Conservation (phyloP, 2,113 vertebrate species). For the Falcunculus frontatus region DNA sequence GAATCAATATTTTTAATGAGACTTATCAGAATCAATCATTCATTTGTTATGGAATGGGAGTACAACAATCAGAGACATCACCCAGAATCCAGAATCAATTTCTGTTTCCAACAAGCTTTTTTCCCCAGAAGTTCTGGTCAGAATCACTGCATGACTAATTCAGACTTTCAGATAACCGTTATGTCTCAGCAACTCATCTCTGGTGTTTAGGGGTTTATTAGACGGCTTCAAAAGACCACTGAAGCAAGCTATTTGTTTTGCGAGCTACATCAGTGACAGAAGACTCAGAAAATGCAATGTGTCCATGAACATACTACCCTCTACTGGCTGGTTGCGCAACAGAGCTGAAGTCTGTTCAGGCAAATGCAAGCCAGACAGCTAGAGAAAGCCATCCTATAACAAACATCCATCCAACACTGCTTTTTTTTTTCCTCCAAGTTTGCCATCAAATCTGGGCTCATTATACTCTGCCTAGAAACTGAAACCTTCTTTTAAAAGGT, state of each 20-base stretch:
- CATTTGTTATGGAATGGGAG: background rate
- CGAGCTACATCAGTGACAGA: background rate
- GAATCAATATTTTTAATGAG: background rate
- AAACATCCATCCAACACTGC: background rate
- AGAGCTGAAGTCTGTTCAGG: background rate
- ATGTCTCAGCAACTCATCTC: background rate
- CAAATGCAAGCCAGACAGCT: background rate
- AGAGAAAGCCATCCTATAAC: background rate
- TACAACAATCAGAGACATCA: background rate
- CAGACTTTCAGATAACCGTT: background rate
- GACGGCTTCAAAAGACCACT: background rate
- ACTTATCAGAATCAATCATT: background rate
- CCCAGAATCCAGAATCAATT: background rate
- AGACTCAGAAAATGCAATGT: fast-evolving
- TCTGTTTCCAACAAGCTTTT: background rate
- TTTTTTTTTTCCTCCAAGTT: background rate
- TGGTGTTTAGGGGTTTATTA: background rate
- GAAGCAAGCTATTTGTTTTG: background rate
- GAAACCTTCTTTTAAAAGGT: background rate
- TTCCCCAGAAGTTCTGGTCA: background rate
- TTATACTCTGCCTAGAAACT: background rate
- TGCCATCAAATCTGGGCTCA: background rate
- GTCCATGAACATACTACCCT: background rate
- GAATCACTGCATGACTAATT: background rate
- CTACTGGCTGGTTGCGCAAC: background rate